Evolutionary conservation across 2,888 invertebrate species (phyloP).

Genomic region (Electrophaes corylata): DNA sequence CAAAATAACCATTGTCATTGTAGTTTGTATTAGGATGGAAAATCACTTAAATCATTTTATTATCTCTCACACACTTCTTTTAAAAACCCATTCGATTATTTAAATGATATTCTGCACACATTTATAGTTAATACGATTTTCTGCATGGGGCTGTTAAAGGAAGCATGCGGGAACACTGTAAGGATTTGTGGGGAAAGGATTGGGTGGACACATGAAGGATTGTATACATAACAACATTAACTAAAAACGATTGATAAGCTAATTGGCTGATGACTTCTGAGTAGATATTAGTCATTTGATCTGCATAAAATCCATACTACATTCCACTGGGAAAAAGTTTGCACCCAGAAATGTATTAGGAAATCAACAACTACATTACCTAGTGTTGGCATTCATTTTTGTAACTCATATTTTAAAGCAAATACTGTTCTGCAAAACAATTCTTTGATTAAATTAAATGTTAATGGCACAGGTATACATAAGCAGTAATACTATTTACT

Average conservation of each 20-base stretch:
- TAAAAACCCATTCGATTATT: slow-evolving; percentile 77
- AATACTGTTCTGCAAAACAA: slow-evolving; percentile 5
- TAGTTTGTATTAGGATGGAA: slow-evolving; percentile 46
- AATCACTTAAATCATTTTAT: slow-evolving; percentile 44
- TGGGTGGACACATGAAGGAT: slow-evolving; percentile 16
- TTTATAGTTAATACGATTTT: slow-evolving; percentile 62
- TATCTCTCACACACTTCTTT: slow-evolving; percentile 80
- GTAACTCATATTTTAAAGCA: not conserved
- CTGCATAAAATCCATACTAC: slow-evolving; percentile 1
- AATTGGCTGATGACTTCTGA: slow-evolving; percentile 2
- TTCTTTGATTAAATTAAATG: slow-evolving; percentile 40
- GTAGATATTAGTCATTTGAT: slow-evolving; percentile 10
- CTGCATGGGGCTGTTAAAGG: slow-evolving; percentile 79
- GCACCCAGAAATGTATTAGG: slow-evolving; percentile 2
- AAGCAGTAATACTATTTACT: slow-evolving; percentile 41
- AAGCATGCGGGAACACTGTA: slow-evolving; percentile 76
- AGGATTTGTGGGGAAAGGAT: slow-evolving; percentile 34
- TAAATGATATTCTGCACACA: slow-evolving; percentile 82
- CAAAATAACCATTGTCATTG: slow-evolving; percentile 37
- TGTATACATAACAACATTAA: slow-evolving; percentile 14
- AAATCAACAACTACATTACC: not conserved
- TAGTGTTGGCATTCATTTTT: not conserved
- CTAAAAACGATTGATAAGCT: slow-evolving; percentile 1
- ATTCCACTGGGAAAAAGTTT: slow-evolving; percentile 1
- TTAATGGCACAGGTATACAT: slow-evolving; percentile 42